Evolutionary conservation across 2,113 vertebrate genomes (phyloP).

Genomic region (Zootoca vivipara): DNA sequence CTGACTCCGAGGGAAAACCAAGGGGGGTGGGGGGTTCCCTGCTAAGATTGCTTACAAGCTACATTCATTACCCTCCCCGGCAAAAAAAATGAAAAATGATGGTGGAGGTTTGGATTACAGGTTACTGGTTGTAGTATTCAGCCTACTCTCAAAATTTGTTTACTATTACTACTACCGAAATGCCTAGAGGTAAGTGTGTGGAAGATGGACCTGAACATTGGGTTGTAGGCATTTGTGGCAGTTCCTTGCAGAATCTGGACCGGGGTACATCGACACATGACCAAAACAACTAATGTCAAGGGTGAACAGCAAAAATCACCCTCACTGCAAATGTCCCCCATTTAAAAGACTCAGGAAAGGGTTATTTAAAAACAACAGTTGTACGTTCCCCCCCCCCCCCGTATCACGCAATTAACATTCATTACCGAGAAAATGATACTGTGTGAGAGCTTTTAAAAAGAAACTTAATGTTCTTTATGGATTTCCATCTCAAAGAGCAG

Average conservation of each 20-base stretch:
- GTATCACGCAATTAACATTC: conserved; percentile 13
- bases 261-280: too few relatives aligned
- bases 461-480: conserved; percentile 54
- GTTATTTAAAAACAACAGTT: conserved; percentile 32
- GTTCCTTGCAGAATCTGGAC: neutral
- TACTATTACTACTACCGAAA: neutral
- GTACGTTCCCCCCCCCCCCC: conserved; percentile 15
- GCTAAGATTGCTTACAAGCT: neutral
- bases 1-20: neutral
- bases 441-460: conserved; percentile 40
- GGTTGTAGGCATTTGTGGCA: neutral
- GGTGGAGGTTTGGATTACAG: neutral
- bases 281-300: neutral
- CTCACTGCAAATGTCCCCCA: neutral
- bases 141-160: too few relatives aligned
- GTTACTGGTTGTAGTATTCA: neutral
- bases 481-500: conserved; percentile 56
- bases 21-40: neutral
- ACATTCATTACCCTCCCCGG: neutral
- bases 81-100: neutral
- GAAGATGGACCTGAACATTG: neutral
- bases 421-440: conserved; percentile 55
- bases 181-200: neutral
- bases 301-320: too few relatives aligned
- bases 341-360: neutral